Percentiles rank a stretch among this genome's conserved stretches.
Conservation (phyloP, 1,140 invertebrate species). For the Micrasema longulum region DNA sequence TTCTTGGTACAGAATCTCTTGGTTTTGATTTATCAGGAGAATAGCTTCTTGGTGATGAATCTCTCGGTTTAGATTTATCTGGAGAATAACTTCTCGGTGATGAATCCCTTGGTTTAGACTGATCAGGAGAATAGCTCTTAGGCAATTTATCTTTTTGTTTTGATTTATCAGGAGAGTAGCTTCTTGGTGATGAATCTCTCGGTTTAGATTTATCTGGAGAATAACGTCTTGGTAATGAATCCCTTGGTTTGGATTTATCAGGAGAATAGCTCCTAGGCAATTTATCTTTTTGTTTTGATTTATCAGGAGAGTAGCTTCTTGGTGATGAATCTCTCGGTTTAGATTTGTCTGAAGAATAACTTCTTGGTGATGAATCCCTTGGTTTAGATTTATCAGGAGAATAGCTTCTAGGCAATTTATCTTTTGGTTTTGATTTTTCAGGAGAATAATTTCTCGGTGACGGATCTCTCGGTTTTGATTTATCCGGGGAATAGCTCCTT, state of each 20-base stretch:
- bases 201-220: slow-evolving; percentile 42
- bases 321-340: slow-evolving; percentile 14
- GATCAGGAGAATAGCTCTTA: slow-evolving; percentile 24
- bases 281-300: background rate
- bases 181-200: slow-evolving; percentile 11
- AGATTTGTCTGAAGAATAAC: slow-evolving; percentile 18
- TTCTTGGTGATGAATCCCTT: background rate
- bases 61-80: slow-evolving; percentile 10
- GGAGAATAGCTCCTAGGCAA: slow-evolving; percentile 19
- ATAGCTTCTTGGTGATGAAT: background rate
- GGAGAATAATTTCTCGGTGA: slow-evolving; percentile 1
- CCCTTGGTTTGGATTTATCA: slow-evolving; percentile 16
- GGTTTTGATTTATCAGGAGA: slow-evolving; percentile 31
- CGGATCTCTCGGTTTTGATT: background rate
- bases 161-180: slow-evolving; percentile 9
- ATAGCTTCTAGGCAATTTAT: slow-evolving; percentile 14
- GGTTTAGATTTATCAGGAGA: slow-evolving; percentile 15
- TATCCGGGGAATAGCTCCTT: slow-evolving; percentile 21
- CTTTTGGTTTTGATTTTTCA: slow-evolving; percentile 28
- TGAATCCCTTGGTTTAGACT: slow-evolving; percentile 6
- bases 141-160: slow-evolving; percentile 13
- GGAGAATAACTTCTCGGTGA: slow-evolving; percentile 10
- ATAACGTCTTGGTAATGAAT: slow-evolving; percentile 20
- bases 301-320: slow-evolving; percentile 8
- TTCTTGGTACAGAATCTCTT: slow-evolving; percentile 6